Evolutionary conservation across 2,888 invertebrate genomes (phyloP), one percentile per base, ranked within the genome.

Genomic region (Xylophagus ater): DNA sequence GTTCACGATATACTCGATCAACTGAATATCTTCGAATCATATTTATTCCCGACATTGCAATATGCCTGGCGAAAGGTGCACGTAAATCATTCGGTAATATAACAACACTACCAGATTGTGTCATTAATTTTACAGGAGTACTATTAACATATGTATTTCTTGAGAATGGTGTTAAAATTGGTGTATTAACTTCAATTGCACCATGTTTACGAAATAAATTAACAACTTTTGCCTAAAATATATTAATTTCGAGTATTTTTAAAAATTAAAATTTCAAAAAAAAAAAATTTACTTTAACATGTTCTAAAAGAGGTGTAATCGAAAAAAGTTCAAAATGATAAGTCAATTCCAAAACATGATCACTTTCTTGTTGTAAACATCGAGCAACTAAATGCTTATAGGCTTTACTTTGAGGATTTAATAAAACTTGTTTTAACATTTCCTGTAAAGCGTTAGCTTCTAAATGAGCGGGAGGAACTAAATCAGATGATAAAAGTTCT

Each of bases 361-460:
- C 63, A 43, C 60, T 60, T 42, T 64, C 56, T 41, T 65, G 65
- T 13, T 58, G 60, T 32, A 65, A 50, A 34, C 66, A 65, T 18
- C 64, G 53, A 2, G 64, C 57, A 2, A 82, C 71, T 19, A 83
- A 64, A 59, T 78, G 71, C 54, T 81, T 81, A 60, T 87, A 87
- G 1, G 76, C 74, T 62, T 81, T 83, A 57, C 78, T 79, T 58
- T 83, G 80, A 1, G 85, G 78, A 56, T 88, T 86, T 10, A 77
- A 76, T 2, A 96, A 68, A 0, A 87, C 85, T 49, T 86, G 83
- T 0, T 81, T 71, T 10, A 94, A 68, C 55, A 87, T 75, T 49
- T 89, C 88, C 36, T 84, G 79, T 2, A 93, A 60, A 45, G 87
- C 83, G 1, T 81, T 78, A 48, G 92, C 89, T 53, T 89, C 87